Evolutionary conservation across 2,888 invertebrate genomes (phyloP), one percentile per base, ranked within the genome.

Genomic region (Epistrophella euchroma): DNA sequence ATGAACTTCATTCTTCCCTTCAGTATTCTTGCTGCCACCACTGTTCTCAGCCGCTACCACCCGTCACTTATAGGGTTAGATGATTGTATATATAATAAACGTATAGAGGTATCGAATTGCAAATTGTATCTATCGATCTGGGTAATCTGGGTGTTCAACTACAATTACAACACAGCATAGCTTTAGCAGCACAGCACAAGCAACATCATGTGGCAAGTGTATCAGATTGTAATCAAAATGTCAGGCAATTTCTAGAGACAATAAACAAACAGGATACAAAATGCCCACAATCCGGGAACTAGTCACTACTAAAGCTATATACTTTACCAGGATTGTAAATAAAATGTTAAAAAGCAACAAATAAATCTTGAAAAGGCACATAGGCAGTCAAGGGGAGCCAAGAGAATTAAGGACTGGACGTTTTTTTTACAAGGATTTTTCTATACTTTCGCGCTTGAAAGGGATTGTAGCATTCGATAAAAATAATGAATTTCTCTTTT

Each of bases 211-310:
- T 82, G 74, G 86, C 73, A 86, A 76, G 81, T 81, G 82, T 86
- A 86, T 82, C 72, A 64, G 86, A 86, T 82, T 86, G 86, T 86
- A 86, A 86, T 86, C 86, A 81, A 82, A 81, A 86, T 86, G 86
- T 81, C 81, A 74, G 86, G 74, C 86, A 81, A 82, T 86, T 86
- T 81, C 76, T 74, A 74, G 56, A 74, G 77, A 82, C 82, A 82
- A 82, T 86, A 77, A 82, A 82, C 81, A 86, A 77, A 86, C 70
- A 70, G 70, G 77, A 79, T 71, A 80, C 73, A 50, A 75, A 75
- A 66, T 66, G 74, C 73, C 55, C 50, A 55, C 76, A 43, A 66
- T 62, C 10, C 10, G 68, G 71, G 74, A 66, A 28, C 62, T 64
- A 47, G 74, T 71, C 40, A 28, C 19, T 6, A 55, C 50, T 66